phyloP scores from a whole-genome alignment of 2,113 vertebrate species.

The Cebus imitator region DNA sequence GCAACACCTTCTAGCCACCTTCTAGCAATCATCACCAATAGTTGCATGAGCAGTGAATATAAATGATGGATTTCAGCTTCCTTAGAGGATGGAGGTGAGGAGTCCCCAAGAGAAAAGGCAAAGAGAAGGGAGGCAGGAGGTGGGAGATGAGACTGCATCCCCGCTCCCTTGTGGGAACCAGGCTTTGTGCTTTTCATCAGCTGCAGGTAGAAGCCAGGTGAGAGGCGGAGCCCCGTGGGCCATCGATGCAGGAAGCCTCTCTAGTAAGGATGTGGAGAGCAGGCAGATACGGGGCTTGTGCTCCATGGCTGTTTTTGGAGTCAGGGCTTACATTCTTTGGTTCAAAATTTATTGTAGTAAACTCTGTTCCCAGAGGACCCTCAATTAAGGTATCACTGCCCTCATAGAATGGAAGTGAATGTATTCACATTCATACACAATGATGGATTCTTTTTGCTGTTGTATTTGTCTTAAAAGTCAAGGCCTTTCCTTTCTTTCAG shows the following conservation, averaged over 20 bases:
- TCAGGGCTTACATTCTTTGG: not conserved
- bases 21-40: not conserved
- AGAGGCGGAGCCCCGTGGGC: not conserved
- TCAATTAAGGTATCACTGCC: not conserved
- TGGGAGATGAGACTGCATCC: fast-evolving
- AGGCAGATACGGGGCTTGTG: too few species aligned
- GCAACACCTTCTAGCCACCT: not conserved
- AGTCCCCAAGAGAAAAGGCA: not conserved
- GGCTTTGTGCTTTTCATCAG: not conserved
- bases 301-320: not conserved
- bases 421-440: not conserved
- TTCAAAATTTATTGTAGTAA: not conserved
- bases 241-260: too few species aligned
- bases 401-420: not conserved
- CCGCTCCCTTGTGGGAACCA: not conserved
- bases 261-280: not conserved
- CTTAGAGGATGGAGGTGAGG: not conserved
- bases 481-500: not conserved
- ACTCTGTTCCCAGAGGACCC: not conserved
- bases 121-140: not conserved
- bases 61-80: not conserved
- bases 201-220: not conserved
- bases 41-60: too few species aligned
- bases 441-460: not conserved
- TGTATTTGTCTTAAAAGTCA: not conserved